Evolutionary conservation across 2,113 vertebrate species (phyloP).

Genomic region (Ceratotherium simum): DNA sequence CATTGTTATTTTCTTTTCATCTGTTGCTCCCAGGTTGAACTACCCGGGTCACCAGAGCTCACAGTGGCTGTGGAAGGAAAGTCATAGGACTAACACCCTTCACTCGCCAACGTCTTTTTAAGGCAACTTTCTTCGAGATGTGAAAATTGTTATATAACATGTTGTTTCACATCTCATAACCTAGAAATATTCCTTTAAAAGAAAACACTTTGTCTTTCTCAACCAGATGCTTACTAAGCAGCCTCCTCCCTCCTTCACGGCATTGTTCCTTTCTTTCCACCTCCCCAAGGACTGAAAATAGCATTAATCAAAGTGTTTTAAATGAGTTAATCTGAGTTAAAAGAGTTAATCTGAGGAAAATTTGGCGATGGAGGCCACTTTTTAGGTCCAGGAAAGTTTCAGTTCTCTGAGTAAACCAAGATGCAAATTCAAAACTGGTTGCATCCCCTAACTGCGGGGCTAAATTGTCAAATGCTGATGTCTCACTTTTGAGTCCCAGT

Average conservation of each 20-base stretch:
- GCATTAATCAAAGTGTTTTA: not conserved
- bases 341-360: not conserved
- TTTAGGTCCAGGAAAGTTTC: not conserved
- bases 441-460: not conserved
- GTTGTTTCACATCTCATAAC: conserved; percentile 42
- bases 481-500: not conserved
- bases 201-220: not conserved
- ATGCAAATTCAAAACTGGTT: conserved; percentile 2
- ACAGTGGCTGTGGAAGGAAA: not conserved
- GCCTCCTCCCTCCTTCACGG: not conserved
- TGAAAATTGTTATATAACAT: conserved; percentile 42
- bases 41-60: not conserved
- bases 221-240: not conserved
- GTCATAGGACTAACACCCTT: not conserved
- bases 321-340: not conserved
- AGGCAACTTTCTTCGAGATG: not conserved
- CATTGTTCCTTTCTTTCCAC: not conserved
- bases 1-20: not conserved
- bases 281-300: not conserved
- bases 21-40: not conserved
- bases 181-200: conserved; percentile 37
- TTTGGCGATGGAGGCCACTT: not conserved
- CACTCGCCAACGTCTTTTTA: not conserved
- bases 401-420: not conserved
- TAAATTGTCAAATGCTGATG: not conserved